Base-by-base conservation (phyloP, 2,888 invertebrate genomes). In the Zygaena filipendulae region DNA sequence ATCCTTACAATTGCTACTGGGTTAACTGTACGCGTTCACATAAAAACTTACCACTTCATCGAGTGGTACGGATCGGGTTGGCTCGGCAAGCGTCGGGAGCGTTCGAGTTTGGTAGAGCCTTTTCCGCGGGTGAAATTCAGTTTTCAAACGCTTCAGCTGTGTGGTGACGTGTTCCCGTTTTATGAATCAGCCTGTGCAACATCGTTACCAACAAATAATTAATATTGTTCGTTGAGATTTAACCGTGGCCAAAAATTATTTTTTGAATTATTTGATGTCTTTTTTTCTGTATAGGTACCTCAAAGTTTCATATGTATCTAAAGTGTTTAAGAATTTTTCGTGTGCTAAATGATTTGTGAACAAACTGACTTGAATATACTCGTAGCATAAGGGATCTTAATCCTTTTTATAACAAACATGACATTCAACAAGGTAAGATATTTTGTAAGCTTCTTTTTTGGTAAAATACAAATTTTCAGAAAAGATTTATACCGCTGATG, bases 21-120 rank as follows among this genome's bases (percentile, higher is more conserved):
- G n/a, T n/a, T n/a, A n/a, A n/a, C n/a, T n/a, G n/a, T n/a, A 59
- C 54, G 62, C 64, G 59, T 57, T 61, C 61, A 70, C 70, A 62
- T 75, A 72, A 74, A 74, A 75, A 71, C 69, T 72, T 72, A 74
- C 72, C 72, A 72, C 74, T 74, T 72, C 74, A 75, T 74, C 71
- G 69, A 67, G 70, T 68, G 60, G 69, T 41, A 40, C 36, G 41
- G 40, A 44, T 51, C 52, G 52, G 43, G 23, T 23, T 9, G 10
- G 18, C 25, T 42, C 47, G 49, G 27, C 27, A 9, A 19, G 18
- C 35, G 33, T 64, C 70, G 68, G 49, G 23, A 12, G 9, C 18
- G 28, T 32, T 68, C 68, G 69, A 49, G n/a, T n/a, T n/a, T n/a
- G n/a, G n/a, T n/a, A n/a, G n/a, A n/a, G 34, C 27, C 41, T 35